Evolutionary conservation across 2,888 invertebrate genomes (phyloP).

Genomic region (Cremastobaeus sp.): DNA sequence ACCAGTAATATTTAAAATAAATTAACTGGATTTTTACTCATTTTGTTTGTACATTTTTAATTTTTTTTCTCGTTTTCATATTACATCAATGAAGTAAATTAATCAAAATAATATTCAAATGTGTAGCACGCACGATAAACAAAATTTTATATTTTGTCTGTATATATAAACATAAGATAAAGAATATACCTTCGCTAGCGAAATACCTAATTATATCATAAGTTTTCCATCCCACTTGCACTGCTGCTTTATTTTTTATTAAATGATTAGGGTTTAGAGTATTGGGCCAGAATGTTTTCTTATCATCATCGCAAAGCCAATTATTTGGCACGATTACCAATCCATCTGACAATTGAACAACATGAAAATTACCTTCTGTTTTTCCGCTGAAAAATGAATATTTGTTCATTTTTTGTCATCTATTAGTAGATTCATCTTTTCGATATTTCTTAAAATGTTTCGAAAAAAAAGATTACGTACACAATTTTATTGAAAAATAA

Average conservation of each 20-base stretch:
- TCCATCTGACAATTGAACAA: slow-evolving; percentile 6
- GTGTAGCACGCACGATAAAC: too few species aligned
- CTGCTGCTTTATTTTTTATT: slow-evolving; percentile 17
- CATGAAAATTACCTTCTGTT: slow-evolving; percentile 1
- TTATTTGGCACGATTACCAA: slow-evolving; percentile 13
- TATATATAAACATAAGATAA: too few species aligned
- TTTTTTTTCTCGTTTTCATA: too few species aligned
- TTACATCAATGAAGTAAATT: not conserved
- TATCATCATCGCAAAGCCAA: slow-evolving; percentile 9
- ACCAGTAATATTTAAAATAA: too few species aligned
- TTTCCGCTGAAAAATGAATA: not conserved
- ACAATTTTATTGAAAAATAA: too few species aligned
- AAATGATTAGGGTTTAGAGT: slow-evolving; percentile 3
- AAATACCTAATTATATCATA: slow-evolving; percentile 8
- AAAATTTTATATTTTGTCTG: too few species aligned
- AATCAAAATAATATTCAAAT: slow-evolving; percentile 3
- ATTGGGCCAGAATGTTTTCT: slow-evolving; percentile 18
- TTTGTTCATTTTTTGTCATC: too few species aligned
- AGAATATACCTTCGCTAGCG: slow-evolving; percentile 6
- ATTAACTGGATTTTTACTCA: too few species aligned
- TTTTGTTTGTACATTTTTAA: too few species aligned
- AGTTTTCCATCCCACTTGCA: slow-evolving; percentile 3
- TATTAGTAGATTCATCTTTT: too few species aligned
- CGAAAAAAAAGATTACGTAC: too few species aligned
- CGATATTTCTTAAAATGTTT: too few species aligned